Evolutionary conservation across 2,888 invertebrate genomes (phyloP), one percentile per base, ranked within the genome.

Genomic region (Phragmatobia fuliginosa): DNA sequence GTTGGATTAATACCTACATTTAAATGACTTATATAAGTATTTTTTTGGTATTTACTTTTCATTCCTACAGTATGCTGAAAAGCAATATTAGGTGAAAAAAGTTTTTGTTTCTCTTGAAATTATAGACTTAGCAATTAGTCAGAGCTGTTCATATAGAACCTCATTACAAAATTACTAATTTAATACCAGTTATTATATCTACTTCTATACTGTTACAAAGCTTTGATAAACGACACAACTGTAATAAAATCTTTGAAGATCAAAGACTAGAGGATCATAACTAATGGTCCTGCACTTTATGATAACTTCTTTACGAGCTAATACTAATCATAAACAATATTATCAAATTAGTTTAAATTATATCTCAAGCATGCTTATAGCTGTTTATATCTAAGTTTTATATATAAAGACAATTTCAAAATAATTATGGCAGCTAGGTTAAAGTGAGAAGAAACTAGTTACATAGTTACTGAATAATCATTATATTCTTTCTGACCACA

Each of bases 371-470:
- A 85, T 80, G 83, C 81, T 82, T 78, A 84, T 82, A 85, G 80
- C 74, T 78, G 80, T 81, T 79, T 73, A 83, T 83, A 86, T 75
- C 76, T 84, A 85, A 32, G 62, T 79, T 83, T 84, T 83, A 85
- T 77, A 84, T 77, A 84, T 75, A 84, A 82, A 82, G 77, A 83
- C 73, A 82, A 83, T 85, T 83, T 84, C 86, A 88, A 89, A 87
- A 79, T 83, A 89, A 86, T 89, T 92, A 92, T 92, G 92, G 92
- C 92, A 92, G 92, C 92, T 90, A 90, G 83, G 79, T 75, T 85
- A 81, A 80, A 82, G 82, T 85, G 79, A 72, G 82, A 83, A 84
- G 79, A 81, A 85, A 85, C 80, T 79, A 80, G 84, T 70, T 83
- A 78, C 77, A 74, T 84, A 82, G 75, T 82, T 70, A 81, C 76